Evolutionary conservation across 2,888 invertebrate genomes (phyloP), one percentile per base, ranked within the genome.

Genomic region (Lacanobia wlatinum): DNA sequence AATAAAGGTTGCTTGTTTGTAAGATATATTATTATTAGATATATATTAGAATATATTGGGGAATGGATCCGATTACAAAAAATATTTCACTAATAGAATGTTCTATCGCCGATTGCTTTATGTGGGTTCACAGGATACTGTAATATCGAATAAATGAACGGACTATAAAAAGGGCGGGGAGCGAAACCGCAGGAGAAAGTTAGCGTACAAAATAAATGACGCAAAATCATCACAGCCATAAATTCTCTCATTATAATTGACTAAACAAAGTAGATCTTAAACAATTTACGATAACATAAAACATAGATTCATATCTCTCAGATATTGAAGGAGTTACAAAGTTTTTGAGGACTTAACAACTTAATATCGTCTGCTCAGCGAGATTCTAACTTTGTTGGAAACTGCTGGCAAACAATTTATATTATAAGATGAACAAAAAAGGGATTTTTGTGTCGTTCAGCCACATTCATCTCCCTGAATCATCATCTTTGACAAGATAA

Each of bases 341-440:
- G 63, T 85, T 85, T 72, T 82, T 71, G 72, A 64, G 63, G 75
- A 64, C 75, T 78, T 78, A 75, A 78, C 58, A 83, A 83, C 69
- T 84, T 78, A 75, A 82, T 83, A 84, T 83, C 78, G 74, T 60
- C 73, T 61, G 70, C 69, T 66, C 70, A 76, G 66, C 69, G 71
- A 78, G 70, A 64, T 70, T 80, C 67, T 50, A 81, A 83, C 70
- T 82, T 84, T 82, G 73, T 77, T 67, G n/a, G 14, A n/a, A 84
- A 84, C 77, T 70, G 73, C 56, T 55, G 61, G 67, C 72, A 80
- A 82, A 84, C 82, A 82, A 68, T 80, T 84, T 84, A 81, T 70
- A 83, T 61, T 83, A 80, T 74, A 80, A 60, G 76, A 80, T 71
- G 66, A 81, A 76, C 71, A 62, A 68, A 77, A 80, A 70, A 68